Evolutionary conservation across 2,888 invertebrate genomes (phyloP), one percentile per base, ranked within the genome.

Genomic region (Drosophila dives): DNA sequence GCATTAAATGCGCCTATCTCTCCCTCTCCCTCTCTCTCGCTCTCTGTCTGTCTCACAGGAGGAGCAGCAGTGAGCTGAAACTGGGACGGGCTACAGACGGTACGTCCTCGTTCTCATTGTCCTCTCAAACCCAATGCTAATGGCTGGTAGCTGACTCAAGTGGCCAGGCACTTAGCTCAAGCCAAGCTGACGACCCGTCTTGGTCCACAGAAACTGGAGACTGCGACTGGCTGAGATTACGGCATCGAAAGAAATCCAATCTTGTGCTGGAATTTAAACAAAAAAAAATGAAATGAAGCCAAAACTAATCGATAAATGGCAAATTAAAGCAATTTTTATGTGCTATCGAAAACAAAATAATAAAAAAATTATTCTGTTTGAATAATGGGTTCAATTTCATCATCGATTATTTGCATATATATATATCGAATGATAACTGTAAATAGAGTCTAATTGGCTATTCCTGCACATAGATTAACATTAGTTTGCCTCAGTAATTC

Each of bases 101-200:
- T 36, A 42, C 32, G 34, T 48, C 42, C 42, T 55, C 59, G 29
- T 51, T 38, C 20, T 26, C 36, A 20, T 40, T 55, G 69, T 53
- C 36, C 40, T 32, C 50, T 59, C 34, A 8, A 29, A 38, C 33
- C 29, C 42, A 29, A 29, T 55, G 72, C 72, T 80, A 72, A 76
- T 76, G 83, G 71, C 65, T 64, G 70, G 62, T 36, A 65, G 55
- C n/a, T 64, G 42, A 56, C 87, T 78, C 78, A 68, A 78, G 85
- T 66, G 69, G 67, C 59, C 51, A 36, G 81, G 70, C 86, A 81
- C 86, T 81, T 74, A 80, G 64, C 66, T 40, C 42, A 45, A 36
- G 32, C 71, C 54, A 53, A 49, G 34, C 53, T 23, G 32, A 54
- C 40, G 60, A 64, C 63, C 77, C 66, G 66, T 63, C 77, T 80